These are phyloP conservation scores for Macrosoma leucophasiata DNA, from an alignment of 2,888 invertebrate species.

Conservation along the genomic window DNA sequence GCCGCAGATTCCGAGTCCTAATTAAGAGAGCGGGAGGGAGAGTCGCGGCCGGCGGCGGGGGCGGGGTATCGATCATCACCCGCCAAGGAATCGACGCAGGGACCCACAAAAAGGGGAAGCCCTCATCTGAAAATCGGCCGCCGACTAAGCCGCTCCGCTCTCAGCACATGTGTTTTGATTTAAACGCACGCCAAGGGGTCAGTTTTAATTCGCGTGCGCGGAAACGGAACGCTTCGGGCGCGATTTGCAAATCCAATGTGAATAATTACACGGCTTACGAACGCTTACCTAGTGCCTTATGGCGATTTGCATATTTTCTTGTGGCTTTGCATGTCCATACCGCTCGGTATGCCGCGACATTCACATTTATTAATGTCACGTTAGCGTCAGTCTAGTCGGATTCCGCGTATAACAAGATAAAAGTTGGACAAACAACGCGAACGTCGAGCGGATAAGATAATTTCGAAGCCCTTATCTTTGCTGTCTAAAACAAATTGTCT, in stretches of 20 bases:
- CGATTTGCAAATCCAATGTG: constrained; percentile 72
- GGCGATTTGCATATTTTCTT: constrained; percentile 74
- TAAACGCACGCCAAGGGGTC: constrained; percentile 69
- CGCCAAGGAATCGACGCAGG: constrained; percentile 74
- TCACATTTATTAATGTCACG: too few species aligned
- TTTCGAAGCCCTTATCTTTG: constrained; percentile 5
- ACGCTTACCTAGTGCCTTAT: constrained; percentile 74
- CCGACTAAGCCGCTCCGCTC: constrained; percentile 65
- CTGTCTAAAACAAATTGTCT: too few species aligned
- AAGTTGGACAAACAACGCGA: too few species aligned
- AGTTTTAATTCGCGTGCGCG: constrained; percentile 63
- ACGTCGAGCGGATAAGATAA: not conserved
- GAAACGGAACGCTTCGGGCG: constrained; percentile 66
- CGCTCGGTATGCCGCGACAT: too few species aligned
- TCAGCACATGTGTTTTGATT: constrained; percentile 75
- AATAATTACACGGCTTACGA: constrained; percentile 75
- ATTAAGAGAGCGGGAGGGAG: constrained; percentile 83
- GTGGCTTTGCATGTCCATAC: constrained; percentile 48
- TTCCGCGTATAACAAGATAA: too few species aligned
- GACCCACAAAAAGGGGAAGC: constrained; percentile 72
- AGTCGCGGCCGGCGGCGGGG: constrained; percentile 62
- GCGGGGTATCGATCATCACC: constrained; percentile 70
- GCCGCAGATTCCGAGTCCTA: constrained; percentile 90
- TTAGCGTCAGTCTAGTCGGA: too few species aligned
- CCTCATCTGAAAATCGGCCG: constrained; percentile 71